These are phyloP conservation scores for Scopus umbretta DNA, from an alignment of 2,113 vertebrate species.

Conservation along the genomic window DNA sequence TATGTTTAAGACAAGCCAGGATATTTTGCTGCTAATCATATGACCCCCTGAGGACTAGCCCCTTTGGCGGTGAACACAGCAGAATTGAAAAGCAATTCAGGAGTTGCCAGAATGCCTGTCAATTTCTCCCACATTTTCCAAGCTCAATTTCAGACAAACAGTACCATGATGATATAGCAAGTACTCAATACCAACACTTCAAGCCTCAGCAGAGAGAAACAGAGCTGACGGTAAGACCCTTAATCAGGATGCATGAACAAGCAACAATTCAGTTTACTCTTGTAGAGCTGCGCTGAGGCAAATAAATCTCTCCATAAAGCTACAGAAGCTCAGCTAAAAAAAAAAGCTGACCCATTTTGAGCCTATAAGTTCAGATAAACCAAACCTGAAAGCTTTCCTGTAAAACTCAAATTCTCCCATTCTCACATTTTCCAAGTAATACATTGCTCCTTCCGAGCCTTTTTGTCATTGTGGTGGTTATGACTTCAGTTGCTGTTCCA, in stretches of 20 bases:
- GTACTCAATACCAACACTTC: slow-evolving; percentile 2
- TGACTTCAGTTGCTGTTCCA: background rate
- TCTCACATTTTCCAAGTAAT: background rate
- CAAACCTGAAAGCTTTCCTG: background rate
- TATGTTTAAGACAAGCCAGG: background rate
- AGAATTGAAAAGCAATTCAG: slow-evolving; percentile 29
- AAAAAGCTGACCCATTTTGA: background rate
- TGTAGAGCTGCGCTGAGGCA: background rate
- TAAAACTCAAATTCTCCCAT: background rate
- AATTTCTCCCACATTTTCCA: background rate
- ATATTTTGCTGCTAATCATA: slow-evolving; percentile 2
- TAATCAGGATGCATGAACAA: slow-evolving; percentile 42
- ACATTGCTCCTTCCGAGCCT: background rate
- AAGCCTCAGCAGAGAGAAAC: background rate
- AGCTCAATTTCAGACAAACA: slow-evolving; percentile 39
- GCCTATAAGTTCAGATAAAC: background rate
- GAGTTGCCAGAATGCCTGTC: slow-evolving; percentile 2
- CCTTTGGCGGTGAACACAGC: background rate
- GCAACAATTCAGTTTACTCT: background rate
- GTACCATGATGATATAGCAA: slow-evolving; percentile 14
- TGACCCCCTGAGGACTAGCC: background rate
- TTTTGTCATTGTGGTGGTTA: background rate
- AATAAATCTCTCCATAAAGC: slow-evolving; percentile 28
- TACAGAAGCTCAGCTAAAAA: background rate
- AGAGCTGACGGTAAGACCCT: background rate